phyloP scores from a whole-genome alignment of 2,113 vertebrate genomes.

The Garra rufa region DNA sequence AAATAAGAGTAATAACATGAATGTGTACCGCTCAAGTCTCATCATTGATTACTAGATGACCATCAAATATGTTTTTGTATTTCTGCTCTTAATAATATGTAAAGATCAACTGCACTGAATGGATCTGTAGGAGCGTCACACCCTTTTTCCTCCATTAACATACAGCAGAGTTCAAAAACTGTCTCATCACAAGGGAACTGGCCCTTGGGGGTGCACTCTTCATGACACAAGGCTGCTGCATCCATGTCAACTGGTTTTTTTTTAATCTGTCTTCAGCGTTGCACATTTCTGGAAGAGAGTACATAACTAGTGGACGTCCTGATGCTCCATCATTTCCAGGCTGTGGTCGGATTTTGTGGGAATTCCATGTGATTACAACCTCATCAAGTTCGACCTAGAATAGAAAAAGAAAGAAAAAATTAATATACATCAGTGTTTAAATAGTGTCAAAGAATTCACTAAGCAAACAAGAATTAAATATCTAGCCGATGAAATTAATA shows the following conservation, averaged over 20 bases:
- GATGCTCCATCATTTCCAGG: background rate
- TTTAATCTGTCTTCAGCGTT: background rate
- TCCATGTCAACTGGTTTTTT: background rate
- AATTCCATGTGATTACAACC: background rate
- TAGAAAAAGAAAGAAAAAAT: background rate
- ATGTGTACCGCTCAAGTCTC: no score
- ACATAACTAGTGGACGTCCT: background rate
- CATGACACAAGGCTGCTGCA: slow-evolving; percentile 18
- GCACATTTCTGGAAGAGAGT: background rate
- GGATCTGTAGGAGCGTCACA: slow-evolving; percentile 16
- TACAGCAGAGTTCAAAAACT: slow-evolving; percentile 28
- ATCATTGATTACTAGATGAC: background rate
- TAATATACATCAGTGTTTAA: no score
- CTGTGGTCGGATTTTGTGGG: background rate
- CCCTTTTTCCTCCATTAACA: slow-evolving; percentile 39
- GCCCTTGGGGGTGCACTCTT: slow-evolving; percentile 21
- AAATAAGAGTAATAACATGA: background rate
- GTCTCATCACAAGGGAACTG: slow-evolving; percentile 43
- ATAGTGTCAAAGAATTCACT: no score
- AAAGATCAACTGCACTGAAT: background rate
- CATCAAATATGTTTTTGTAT: background rate
- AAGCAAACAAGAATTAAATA: no score
- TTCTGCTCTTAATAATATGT: background rate
- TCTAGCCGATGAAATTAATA: no score
- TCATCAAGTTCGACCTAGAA: background rate